Evolutionary conservation across 2,797 vertebrate species (phyloP).

Genomic region (Trachops cirrhosus): DNA sequence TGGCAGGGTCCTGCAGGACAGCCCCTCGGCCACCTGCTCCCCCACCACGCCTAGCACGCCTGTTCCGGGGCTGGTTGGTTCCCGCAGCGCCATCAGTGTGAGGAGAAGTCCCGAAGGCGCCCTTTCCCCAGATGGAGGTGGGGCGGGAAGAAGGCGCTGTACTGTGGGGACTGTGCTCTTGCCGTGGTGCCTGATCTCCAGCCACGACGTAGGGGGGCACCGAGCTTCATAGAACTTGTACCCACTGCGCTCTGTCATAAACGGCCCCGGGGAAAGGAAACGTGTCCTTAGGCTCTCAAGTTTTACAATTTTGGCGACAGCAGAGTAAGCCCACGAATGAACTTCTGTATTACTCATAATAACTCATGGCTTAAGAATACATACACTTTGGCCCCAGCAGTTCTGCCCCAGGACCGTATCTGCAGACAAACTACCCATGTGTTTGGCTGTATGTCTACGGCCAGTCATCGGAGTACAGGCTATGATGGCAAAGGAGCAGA

Average conservation of each 20-base stretch:
- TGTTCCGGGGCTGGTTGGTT: accelerated
- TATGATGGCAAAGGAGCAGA: background rate
- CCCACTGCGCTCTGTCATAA: background rate
- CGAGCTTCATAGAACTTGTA: accelerated
- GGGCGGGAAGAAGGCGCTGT: background rate
- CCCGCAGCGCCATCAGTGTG: background rate
- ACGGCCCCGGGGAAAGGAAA: background rate
- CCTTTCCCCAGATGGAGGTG: background rate
- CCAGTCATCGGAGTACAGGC: background rate
- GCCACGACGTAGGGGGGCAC: accelerated
- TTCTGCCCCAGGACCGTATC: background rate
- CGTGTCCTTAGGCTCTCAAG: background rate
- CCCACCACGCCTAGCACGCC: background rate
- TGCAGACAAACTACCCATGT: background rate
- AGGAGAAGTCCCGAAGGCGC: background rate
- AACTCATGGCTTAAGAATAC: background rate
- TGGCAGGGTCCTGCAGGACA: background rate
- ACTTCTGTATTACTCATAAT: background rate
- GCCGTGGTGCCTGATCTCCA: background rate
- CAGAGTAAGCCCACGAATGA: background rate
- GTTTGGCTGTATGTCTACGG: background rate
- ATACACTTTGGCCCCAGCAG: background rate
- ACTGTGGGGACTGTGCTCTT: background rate
- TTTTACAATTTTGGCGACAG: background rate
- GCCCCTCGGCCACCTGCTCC: background rate